Evolutionary conservation across 2,113 vertebrate species (phyloP), one percentile per base, ranked within the genome.

Genomic region (Verasper variegatus): DNA sequence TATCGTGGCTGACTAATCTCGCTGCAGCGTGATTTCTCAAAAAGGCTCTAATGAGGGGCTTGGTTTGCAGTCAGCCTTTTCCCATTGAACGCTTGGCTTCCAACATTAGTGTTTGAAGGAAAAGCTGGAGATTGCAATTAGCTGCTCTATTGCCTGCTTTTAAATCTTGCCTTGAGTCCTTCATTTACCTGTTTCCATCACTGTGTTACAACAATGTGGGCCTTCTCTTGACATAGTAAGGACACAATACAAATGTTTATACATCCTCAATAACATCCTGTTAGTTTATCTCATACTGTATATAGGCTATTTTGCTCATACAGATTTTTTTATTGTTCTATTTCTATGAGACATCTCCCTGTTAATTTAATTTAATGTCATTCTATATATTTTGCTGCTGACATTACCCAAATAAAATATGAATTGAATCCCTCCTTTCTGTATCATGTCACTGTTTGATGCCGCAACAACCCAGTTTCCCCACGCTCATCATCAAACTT

Each of bases 31-130:
- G 57, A 66, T 70, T 63, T 80, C 49, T 75, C 52, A 76, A 51
- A 61, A 55, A 84, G 75, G 58, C 75, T 64, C 42, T 88, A 90
- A 92, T 89, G 72, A 86, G 70, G 71, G 74, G 64, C 82, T 81
- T 81, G 71, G 47, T 80, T 64, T 27, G 56, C 64, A 75, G 71
- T 15, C 23, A 6, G 31, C 66, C 56, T 72, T 81, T 72, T 59
- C 15, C 40, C 57, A 61, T 59, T 69, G 1, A 88, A 6, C 20
- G 23, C 81, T 83, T 64, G 56, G 35, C 24, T 63, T 72, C 51
- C 31, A 26, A 40, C 79, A 69, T 68, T 85, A 68, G 60, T 47
- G 62, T 82, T 67, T 61, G 20, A 78, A 79, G 31, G 35, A 71
- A 83, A 82, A 75, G 77, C 68, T 60, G 15, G 3, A n/a, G 61